These are phyloP conservation scores for Cavia aperea DNA, from an alignment of 2,113 vertebrate species.

Conservation along the genomic window DNA sequence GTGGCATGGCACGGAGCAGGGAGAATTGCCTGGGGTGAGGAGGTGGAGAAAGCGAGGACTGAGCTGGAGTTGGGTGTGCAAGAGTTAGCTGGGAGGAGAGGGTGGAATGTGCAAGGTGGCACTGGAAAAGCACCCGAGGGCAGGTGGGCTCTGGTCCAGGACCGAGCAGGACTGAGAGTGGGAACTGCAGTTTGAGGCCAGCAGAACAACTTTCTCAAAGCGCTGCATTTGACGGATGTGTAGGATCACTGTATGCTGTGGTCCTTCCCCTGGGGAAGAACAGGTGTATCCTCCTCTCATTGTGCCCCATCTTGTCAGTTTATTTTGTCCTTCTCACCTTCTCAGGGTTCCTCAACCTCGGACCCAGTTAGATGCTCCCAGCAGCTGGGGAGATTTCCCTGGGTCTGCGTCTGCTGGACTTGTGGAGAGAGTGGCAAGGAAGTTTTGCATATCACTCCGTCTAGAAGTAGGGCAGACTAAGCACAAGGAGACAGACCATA, in stretches of 20 bases:
- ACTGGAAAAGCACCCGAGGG: not conserved
- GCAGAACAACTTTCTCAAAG: not conserved
- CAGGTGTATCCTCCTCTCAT: not conserved
- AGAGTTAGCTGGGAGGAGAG: not conserved
- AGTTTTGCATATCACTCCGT: not conserved
- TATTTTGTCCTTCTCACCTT: too few relatives aligned
- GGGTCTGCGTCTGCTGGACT: not conserved
- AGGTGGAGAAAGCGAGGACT: not conserved
- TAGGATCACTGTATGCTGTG: fast-evolving
- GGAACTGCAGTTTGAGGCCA: not conserved
- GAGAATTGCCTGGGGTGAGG: not conserved
- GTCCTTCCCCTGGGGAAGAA: not conserved
- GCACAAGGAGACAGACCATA: too few relatives aligned
- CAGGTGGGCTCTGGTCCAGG: fast-evolving
- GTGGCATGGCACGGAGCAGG: not conserved
- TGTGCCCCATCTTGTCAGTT: not conserved
- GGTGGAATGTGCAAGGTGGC: not conserved
- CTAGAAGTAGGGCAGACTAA: not conserved
- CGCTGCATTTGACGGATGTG: fast-evolving
- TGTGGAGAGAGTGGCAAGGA: not conserved
- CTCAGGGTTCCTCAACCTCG: not conserved
- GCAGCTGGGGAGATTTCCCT: not conserved
- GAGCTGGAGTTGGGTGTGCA: not conserved
- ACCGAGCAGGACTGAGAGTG: fast-evolving
- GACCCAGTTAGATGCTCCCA: not conserved